A percentile compares a stretch with the other conserved stretches of the same genome.
Evolutionary conservation across 2,113 vertebrate species (phyloP).

Genomic region (Crotalus viridis): DNA sequence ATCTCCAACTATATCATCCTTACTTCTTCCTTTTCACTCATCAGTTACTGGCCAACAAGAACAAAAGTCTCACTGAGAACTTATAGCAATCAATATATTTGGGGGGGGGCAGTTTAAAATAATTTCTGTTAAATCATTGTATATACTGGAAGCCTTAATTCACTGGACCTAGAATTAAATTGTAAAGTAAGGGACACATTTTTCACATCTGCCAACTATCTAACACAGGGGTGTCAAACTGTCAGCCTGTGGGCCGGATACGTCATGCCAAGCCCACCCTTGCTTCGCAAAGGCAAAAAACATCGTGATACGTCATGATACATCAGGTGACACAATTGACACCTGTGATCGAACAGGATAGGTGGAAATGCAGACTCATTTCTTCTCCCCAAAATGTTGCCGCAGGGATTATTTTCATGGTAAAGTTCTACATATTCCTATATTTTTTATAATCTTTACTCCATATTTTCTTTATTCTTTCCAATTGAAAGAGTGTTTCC

Average conservation of each 20-base stretch:
- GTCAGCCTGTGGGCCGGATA: too few species aligned
- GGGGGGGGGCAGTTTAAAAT: neutral
- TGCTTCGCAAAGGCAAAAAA: too few species aligned
- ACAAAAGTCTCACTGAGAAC: slow-evolving; percentile 8
- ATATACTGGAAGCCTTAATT: slow-evolving; percentile 31
- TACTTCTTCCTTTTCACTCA: slow-evolving; percentile 37
- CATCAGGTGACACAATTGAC: too few species aligned
- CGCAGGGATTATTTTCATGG: neutral
- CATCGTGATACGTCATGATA: too few species aligned
- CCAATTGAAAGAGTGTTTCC: neutral
- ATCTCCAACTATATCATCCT: slow-evolving; percentile 53
- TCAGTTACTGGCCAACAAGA: slow-evolving; percentile 35
- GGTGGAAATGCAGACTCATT: too few species aligned
- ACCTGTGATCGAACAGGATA: neutral
- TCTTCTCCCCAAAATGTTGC: neutral
- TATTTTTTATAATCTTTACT: neutral
- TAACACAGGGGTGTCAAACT: too few species aligned
- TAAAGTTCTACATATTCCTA: neutral
- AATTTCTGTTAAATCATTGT: neutral
- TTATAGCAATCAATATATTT: slow-evolving; percentile 20
- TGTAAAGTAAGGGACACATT: slow-evolving; percentile 32
- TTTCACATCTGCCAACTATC: neutral
- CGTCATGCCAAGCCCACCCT: too few species aligned
- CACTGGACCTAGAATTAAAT: slow-evolving; percentile 2
- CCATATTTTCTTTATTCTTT: neutral